A percentile compares a stretch with the other conserved stretches of the same genome.
phyloP scores from a whole-genome alignment of 2,797 vertebrate species.

The Chloroceryle inda region DNA sequence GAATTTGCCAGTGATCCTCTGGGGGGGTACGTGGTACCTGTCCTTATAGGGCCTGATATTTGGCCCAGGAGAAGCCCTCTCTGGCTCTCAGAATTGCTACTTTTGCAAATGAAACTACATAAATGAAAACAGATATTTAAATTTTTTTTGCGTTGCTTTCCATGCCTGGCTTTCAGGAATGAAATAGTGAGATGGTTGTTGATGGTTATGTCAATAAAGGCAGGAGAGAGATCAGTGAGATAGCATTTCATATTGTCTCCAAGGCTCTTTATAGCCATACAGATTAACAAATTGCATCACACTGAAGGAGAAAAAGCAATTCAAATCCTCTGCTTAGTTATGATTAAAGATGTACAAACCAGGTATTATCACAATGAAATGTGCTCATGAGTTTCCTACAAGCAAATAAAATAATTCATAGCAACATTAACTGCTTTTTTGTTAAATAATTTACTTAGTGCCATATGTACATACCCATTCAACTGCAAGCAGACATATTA shows the following conservation, averaged over 20 bases:
- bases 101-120: neutral
- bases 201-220: neutral
- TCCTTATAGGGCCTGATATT: neutral
- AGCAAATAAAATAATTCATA: constrained; percentile 45
- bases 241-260: neutral
- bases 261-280: constrained; percentile 1
- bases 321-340: constrained; percentile 4
- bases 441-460: constrained; percentile 63
- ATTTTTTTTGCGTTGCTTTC: constrained; percentile 20
- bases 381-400: neutral
- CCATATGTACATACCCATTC: constrained; percentile 13
- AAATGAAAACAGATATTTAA: neutral
- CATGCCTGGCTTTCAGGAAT: constrained; percentile 35
- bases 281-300: constrained; percentile 32
- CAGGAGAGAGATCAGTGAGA: neutral
- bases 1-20: neutral
- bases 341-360: constrained; percentile 52
- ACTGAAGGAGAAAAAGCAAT: constrained; percentile 22
- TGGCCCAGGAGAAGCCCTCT: neutral
- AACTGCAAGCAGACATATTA: constrained; percentile 25
- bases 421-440: constrained; percentile 53
- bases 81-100: neutral
- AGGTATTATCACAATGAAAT: constrained; percentile 47
- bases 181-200: neutral
- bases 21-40: neutral